Conservation (phyloP, 2,888 invertebrate species). For the Dasypogon diadema region DNA sequence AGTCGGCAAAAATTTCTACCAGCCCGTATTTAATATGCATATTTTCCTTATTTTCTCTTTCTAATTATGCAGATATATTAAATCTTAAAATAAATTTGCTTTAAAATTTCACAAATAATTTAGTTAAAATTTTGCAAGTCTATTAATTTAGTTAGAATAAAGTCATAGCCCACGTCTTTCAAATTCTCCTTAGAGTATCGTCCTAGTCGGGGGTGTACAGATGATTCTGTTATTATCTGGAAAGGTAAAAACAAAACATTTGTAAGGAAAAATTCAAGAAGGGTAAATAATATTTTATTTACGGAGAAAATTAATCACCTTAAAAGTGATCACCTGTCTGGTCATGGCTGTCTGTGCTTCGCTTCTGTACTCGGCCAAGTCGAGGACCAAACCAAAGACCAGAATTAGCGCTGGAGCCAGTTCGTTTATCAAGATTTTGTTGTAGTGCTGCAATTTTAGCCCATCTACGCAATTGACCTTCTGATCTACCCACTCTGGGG, state of each 20-base stretch:
- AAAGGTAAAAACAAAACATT: background rate
- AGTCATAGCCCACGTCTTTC: conserved; percentile 55
- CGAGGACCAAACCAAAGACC: conserved; percentile 80
- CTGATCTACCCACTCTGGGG: conserved; percentile 69
- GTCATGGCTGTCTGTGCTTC: conserved; percentile 56
- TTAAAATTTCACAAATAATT: background rate
- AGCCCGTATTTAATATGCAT: conserved; percentile 24
- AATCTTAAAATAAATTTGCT: conserved; percentile 1
- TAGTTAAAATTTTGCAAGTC: background rate
- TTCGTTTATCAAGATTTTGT: conserved; percentile 65
- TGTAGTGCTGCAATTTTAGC: conserved; percentile 64
- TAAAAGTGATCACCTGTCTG: conserved; percentile 57
- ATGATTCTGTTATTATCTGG: background rate
- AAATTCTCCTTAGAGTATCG: conserved; percentile 63
- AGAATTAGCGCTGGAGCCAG: conserved; percentile 65
- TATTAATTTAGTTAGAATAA: conserved; percentile 6
- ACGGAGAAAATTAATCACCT: conserved; percentile 8
- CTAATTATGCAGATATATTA: conserved; percentile 25
- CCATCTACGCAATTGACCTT: conserved; percentile 64
- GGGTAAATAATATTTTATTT: no score
- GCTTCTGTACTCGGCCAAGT: conserved; percentile 71
- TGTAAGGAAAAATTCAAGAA: no score
- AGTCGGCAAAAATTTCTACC: conserved; percentile 27
- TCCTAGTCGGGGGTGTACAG: conserved; percentile 62
- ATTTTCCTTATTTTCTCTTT: conserved; percentile 8